Conservation (phyloP, 2,113 vertebrate species). For the Oreochromis niloticus region DNA sequence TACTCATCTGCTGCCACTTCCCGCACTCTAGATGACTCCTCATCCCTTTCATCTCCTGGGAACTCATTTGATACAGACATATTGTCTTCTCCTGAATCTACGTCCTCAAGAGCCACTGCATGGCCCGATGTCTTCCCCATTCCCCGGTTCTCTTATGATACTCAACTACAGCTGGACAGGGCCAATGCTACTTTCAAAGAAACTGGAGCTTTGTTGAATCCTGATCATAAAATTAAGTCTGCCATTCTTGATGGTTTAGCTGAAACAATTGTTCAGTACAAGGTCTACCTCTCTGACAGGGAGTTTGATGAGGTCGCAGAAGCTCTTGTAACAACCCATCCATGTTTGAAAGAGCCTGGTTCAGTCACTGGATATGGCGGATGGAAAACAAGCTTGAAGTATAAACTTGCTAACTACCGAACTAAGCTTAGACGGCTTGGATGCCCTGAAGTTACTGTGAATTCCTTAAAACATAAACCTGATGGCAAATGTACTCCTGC, state of each 20-base stretch:
- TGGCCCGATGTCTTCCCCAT: accelerated
- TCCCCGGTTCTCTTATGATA: accelerated
- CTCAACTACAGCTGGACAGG: neutral
- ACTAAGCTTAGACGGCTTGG: accelerated
- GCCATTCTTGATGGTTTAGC: no score
- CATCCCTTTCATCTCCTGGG: neutral
- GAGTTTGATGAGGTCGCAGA: neutral
- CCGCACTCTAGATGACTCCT: neutral
- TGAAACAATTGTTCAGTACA: no score
- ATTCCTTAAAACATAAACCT: accelerated
- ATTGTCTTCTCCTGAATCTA: neutral
- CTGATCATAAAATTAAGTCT: neutral
- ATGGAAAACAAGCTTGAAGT: neutral
- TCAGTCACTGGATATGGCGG: neutral
- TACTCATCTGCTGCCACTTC: neutral
- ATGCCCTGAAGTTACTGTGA: neutral
- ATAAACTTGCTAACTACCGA: neutral
- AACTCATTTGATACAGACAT: neutral
- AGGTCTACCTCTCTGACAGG: neutral
- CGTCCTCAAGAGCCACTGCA: neutral
- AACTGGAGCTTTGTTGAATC: neutral
- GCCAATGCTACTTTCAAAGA: accelerated
- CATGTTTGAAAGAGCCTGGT: neutral
- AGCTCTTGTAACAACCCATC: neutral
- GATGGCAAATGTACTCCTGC: neutral